Base-by-base conservation (phyloP, 1,140 invertebrate species). In the Drosophila grimshawi region DNA sequence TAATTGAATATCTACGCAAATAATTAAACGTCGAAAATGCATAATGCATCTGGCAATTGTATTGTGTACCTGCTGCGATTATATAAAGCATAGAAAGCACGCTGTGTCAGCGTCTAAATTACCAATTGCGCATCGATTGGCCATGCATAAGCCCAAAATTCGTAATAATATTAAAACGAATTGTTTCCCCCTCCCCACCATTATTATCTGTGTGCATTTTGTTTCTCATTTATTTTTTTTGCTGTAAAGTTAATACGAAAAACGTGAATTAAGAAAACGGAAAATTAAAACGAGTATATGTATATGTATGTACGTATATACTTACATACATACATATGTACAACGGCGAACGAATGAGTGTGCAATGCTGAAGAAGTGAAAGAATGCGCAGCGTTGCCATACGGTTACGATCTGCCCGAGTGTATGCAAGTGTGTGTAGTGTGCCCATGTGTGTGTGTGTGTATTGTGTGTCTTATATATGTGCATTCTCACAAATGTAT, bases 81-180 rank as follows among this genome's bases (percentile, higher is more conserved):
- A 89, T 89, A 89, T 90, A 90, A 89, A 89, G 70, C 76, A 59
- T 64, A 68, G 19, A 77, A 70, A 90, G 71, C 80, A 81, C 63
- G 78, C 69, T 82, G 61, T 57, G 67, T 39, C 51, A 64, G 61
- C 59, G 41, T 60, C 48, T 66, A 55, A 77, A 71, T 70, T 77
- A 67, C 68, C 81, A 86, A 86, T 78, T 86, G 85, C 85, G 83
- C 85, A 86, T 88, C 73, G 83, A 83, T 89, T 86, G 61, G 48
- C 35, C 51, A 56, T 11, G 11, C 52, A 45, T 59, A 76, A 66
- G 5, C 49, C 52, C 11, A 43, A 41, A 70, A 65, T 11, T 55
- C 35, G 59, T 41, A 49, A 46, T 43, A 57, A 72, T 11, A 19
- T 43, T 57, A 65, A 39, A 52, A 61, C 69, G 63, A 46, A 45